Base-by-base conservation (phyloP, 1,140 invertebrate species). In the Stegodyphus dumicola region DNA sequence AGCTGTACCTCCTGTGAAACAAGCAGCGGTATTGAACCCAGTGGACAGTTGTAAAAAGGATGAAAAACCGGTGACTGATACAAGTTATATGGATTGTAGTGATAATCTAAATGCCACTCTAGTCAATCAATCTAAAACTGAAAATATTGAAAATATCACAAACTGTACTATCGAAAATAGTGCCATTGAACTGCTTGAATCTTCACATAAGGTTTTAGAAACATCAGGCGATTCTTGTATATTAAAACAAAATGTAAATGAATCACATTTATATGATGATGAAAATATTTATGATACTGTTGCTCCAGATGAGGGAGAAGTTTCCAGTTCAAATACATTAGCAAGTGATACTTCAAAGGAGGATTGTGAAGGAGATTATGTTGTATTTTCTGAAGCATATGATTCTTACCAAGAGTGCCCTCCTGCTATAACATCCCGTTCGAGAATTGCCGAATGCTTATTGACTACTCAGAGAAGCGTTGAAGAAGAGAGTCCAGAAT, bases 221-320 rank as follows among this genome's bases (percentile, higher is more conserved):
- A 15, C 56, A 60, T 33, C 33, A 33, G 33, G 33, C 3, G 33
- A 33, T 33, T 33, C 33, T 33, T 33, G 33, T 33, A 33, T 33
- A 33, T 33, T 33, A 33, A 33, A 33, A 33, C 33, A 33, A 33
- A 60, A 60, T 60, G 9, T 60, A 60, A 15, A 10, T 60, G 56
- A 2, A 60, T 10, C 56, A 9, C 56, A 60, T 60, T 60, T 15
- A 60, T 77, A 70, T 33, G 70, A 73, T 51, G 83, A 88, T 67
- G 77, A 87, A 33, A 87, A 87, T 80, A 88, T 89, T 69, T 89
- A 89, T 56, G 88, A 89, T 85, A 88, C 88, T 4, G 88, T 89
- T 18, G 87, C 88, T n/a, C 85, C 87, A 52, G 88, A 89, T 84
- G 87, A 86, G 54, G 48, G 17, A 7, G 65, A 67, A 7, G 6